phyloP scores from a whole-genome alignment of 1,140 invertebrate species.

The Heliothis virescens region DNA sequence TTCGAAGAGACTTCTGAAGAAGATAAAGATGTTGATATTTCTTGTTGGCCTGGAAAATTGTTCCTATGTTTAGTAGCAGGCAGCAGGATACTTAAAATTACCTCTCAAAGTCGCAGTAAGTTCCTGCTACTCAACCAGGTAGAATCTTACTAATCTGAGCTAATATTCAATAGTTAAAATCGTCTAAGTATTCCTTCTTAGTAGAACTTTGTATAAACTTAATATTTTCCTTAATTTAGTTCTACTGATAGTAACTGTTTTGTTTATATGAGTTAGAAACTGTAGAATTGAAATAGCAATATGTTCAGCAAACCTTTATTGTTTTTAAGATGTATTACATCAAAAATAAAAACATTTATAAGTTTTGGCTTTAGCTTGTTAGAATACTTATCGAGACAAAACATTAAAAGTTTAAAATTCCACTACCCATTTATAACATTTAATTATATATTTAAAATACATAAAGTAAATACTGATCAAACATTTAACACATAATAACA shows the following conservation, averaged over 20 bases:
- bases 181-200: no score
- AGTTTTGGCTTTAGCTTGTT: constrained; percentile 66
- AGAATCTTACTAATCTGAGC: no score
- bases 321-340: constrained; percentile 72
- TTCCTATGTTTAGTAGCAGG: no score
- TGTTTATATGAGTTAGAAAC: no score
- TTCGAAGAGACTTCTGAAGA: no score
- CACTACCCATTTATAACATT: constrained; percentile 73
- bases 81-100: no score
- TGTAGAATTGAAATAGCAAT: not conserved
- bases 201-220: not conserved
- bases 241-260: not conserved
- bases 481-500: constrained; percentile 74
- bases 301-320: constrained; percentile 66
- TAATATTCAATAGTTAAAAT: no score
- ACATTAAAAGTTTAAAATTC: constrained; percentile 74
- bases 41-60: no score
- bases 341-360: constrained; percentile 71
- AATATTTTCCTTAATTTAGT: not conserved
- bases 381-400: constrained; percentile 75
- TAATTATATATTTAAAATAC: constrained; percentile 74
- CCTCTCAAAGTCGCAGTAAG: no score
- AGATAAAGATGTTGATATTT: no score
- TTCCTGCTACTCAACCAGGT: no score
- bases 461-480: constrained; percentile 80